Conservation (phyloP, 2,888 invertebrate species). For the Temnothorax ravouxi region DNA sequence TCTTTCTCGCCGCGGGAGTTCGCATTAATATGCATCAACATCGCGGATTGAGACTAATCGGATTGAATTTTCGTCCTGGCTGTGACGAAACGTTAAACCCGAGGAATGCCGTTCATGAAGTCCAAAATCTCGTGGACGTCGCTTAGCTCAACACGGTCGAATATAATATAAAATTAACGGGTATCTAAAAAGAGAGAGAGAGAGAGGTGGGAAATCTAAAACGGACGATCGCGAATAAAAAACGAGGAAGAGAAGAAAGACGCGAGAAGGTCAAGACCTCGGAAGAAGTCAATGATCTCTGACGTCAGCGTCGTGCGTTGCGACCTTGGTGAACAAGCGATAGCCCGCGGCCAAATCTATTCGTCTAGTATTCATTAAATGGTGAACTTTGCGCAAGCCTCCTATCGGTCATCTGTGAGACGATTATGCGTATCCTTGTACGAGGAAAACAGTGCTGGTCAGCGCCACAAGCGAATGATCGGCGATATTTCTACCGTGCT, state of each 20-base stretch:
- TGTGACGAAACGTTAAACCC: not conserved
- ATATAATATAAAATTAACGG: conserved; percentile 33
- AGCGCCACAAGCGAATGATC: not conserved
- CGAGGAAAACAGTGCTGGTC: not conserved
- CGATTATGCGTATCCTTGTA: not conserved
- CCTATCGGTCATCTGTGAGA: conserved; percentile 29
- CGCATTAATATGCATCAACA: conserved; percentile 18
- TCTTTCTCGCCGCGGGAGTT: not conserved
- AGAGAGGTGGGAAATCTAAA: conserved; percentile 1
- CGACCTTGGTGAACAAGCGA: conserved; percentile 81
- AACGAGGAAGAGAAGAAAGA: conserved; percentile 63
- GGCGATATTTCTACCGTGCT: not conserved
- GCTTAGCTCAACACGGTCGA: not conserved
- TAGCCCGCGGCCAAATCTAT: conserved; percentile 79
- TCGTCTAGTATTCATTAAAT: conserved; percentile 64
- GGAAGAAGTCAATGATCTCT: conserved; percentile 83
- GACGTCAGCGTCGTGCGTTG: conserved; percentile 78
- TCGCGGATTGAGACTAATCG: not conserved
- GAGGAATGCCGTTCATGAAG: not conserved
- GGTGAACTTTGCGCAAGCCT: not conserved
- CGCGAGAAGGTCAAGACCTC: conserved; percentile 82
- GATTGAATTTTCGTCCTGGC: not conserved
- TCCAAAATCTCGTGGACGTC: not conserved
- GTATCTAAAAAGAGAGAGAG: not conserved
- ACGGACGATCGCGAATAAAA: conserved; percentile 25